Evolutionary conservation across 2,888 invertebrate genomes (phyloP).

Genomic region (Stegana nigrithorax): DNA sequence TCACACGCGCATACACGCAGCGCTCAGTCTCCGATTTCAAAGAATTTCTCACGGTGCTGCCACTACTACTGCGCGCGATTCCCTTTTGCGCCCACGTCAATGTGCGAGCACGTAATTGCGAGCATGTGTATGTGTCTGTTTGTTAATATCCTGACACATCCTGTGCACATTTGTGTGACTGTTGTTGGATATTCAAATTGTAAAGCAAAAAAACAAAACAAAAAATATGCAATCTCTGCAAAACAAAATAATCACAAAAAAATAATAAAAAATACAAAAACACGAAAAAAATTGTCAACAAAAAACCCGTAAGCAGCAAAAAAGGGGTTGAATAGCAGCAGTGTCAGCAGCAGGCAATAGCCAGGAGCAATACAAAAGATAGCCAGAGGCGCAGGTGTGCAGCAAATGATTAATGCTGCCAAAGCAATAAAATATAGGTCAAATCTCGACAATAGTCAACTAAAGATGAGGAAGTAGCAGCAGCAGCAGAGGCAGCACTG

Average conservation of each 20-base stretch:
- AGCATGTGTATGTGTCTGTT: too few species aligned
- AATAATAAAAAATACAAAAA: neutral
- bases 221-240: conserved; percentile 33
- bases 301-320: too few species aligned
- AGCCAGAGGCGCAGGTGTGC: conserved; percentile 7
- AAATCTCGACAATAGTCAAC: too few species aligned
- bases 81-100: conserved; percentile 31
- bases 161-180: conserved; percentile 27
- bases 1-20: conserved; percentile 10
- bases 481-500: too few species aligned
- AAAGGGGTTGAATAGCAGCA: conserved; percentile 12
- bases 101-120: neutral
- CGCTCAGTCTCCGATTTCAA: conserved; percentile 57
- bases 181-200: too few species aligned
- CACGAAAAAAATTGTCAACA: neutral
- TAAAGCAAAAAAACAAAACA: conserved; percentile 13
- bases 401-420: neutral
- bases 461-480: too few species aligned
- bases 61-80: conserved; percentile 19
- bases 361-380: neutral
- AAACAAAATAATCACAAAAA: neutral
- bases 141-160: conserved; percentile 32
- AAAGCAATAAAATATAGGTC: conserved; percentile 12
- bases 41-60: conserved; percentile 61
- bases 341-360: neutral